Percentiles rank a stretch among this genome's conserved stretches.
phyloP scores from a whole-genome alignment of 1,140 invertebrate species.

The Batillaria attramentaria region DNA sequence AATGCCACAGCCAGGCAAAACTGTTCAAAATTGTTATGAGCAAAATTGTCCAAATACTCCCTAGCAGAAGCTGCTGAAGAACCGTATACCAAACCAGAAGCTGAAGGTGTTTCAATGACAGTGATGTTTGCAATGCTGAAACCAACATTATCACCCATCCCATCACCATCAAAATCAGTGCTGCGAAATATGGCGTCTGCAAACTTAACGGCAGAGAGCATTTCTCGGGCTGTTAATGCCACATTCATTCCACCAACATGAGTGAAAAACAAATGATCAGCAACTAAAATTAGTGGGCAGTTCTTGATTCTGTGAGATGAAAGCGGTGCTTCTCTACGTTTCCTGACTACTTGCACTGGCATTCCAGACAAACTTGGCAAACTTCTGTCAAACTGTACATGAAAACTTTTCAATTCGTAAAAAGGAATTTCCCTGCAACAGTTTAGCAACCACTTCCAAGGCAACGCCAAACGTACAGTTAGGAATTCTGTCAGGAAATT shows the following conservation, averaged over 20 bases:
- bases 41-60: slow-evolving; percentile 57
- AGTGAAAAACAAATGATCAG: slow-evolving; percentile 57
- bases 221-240: slow-evolving; percentile 48
- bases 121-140: slow-evolving; percentile 58
- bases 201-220: slow-evolving; percentile 49
- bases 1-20: slow-evolving; percentile 60
- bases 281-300: slow-evolving; percentile 55
- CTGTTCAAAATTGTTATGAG: slow-evolving; percentile 52
- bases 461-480: too few relatives aligned
- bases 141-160: slow-evolving; percentile 60
- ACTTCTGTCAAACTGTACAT: too few relatives aligned
- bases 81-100: slow-evolving; percentile 42
- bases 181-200: slow-evolving; percentile 58
- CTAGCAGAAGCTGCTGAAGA: slow-evolving; percentile 29
- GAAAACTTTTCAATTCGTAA: too few relatives aligned
- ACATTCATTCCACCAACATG: slow-evolving; percentile 44
- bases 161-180: slow-evolving; percentile 63
- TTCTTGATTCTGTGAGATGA: neutral
- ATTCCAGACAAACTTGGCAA: too few relatives aligned
- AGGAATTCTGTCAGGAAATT: too few relatives aligned
- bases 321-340: too few relatives aligned
- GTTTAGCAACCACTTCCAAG: too few relatives aligned
- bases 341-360: too few relatives aligned
- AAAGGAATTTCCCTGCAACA: too few relatives aligned
- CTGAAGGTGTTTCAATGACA: slow-evolving; percentile 38